These are phyloP conservation scores for Mungos mungo DNA, from an alignment of 2,113 vertebrate species.

Conservation along the genomic window DNA sequence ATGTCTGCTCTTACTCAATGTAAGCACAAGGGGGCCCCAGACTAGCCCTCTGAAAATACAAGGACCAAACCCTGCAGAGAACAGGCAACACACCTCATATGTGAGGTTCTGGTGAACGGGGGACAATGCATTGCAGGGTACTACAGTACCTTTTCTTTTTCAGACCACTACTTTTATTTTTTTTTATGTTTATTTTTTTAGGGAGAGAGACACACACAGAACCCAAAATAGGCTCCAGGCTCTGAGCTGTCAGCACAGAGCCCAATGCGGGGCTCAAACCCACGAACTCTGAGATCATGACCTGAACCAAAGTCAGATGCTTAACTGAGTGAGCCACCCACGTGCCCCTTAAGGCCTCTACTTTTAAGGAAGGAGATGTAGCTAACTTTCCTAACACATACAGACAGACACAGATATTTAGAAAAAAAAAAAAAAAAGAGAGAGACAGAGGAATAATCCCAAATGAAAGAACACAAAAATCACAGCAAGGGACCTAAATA, in stretches of 20 bases:
- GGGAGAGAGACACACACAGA: too few relatives aligned
- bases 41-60: background rate
- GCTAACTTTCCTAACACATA: background rate
- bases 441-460: background rate
- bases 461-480: background rate
- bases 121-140: background rate
- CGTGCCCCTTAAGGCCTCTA: too few relatives aligned
- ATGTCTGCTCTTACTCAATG: background rate
- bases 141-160: background rate
- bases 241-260: too few relatives aligned
- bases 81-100: background rate
- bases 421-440: background rate
- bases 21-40: background rate
- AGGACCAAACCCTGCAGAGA: background rate
- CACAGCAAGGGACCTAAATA: background rate
- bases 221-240: too few relatives aligned
- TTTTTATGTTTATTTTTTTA: too few relatives aligned
- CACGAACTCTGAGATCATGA: too few relatives aligned
- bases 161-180: background rate
- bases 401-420: background rate
- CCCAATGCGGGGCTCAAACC: too few relatives aligned
- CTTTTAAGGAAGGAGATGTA: background rate
- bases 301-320: too few relatives aligned
- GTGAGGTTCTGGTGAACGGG: background rate
- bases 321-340: too few relatives aligned